Evolutionary conservation across 2,797 vertebrate species (phyloP), one percentile per base, ranked within the genome.

Genomic region (Sciaenops ocellatus): DNA sequence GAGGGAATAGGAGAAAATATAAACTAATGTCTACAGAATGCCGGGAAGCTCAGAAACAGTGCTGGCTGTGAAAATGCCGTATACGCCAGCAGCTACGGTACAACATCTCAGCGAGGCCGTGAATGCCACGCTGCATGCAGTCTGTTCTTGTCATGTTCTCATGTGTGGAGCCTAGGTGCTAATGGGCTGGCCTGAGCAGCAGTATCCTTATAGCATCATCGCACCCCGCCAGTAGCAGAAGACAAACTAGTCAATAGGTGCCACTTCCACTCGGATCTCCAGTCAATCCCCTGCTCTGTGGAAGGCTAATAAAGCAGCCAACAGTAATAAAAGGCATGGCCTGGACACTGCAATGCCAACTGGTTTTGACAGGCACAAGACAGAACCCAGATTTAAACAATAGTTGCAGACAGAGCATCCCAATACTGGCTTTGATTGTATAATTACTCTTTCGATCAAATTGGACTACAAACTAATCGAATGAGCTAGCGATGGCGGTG

Each of bases 281-380:
- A 84, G 82, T 92, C 89, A 83, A 78, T 89, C 74, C 73, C 77
- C 57, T 59, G 68, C 76, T 85, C 70, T 38, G 76, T 42, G 34
- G 74, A 88, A 46, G 69, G 79, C 89, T 91, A 91, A 92, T 90
- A 91, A 92, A 91, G 90, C 79, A 69, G 70, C 38, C 61, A 48
- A 69, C 62, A 87, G 82, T 92, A 91, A 92, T 88, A 89, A 87
- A 86, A 76, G 66, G 50, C 51, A 42, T 0, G 48, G 44, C 20
- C 74, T 74, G 66, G 78, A 85, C 76, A 64, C 67, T 55, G 60
- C 80, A 42, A 69, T 51, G 79, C 73, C 72, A 81, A 83, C 70
- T 80, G 68, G 54, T 73, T 86, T 51, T 78, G 87, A 90, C 85
- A 83, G 77, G 48, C 78, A 67, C 38, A 52, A 76, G 56, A 72